Base-by-base conservation (phyloP, 2,797 vertebrate species). In the Artibeus jamaicensis region DNA sequence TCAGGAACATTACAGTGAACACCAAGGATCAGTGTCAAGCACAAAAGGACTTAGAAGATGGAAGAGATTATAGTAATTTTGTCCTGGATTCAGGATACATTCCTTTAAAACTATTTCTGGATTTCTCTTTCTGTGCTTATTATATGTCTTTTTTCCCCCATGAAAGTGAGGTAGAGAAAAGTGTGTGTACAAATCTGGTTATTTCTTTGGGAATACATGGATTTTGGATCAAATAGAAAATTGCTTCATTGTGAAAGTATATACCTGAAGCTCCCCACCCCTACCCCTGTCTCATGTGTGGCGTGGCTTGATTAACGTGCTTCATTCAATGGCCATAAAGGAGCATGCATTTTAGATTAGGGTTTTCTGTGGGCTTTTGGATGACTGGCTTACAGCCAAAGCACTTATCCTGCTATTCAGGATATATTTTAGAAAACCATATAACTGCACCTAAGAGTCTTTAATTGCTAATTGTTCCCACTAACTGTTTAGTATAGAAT, bases 401-500 rank as follows among this genome's bases (percentile, higher is more conserved):
- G 91, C 93, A 98, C 96, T 86, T 91, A 97, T 1, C 39, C 93
- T 81, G 93, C 57, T 83, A 95, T 95, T 96, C 83, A 95, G 96
- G 82, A 95, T 96, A 95, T 78, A 59, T 84, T 77, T 68, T 95
- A 93, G 62, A 95, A 94, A 85, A 97, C 92, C 90, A 91, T 87
- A 94, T 96, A 44, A 98, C 96, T 62, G 71, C 65, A 97, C 22
- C 62, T 84, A 95, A 94, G 90, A 97, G 77, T 83, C 88, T 89
- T 96, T 96, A 95, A 96, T 95, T 93, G 87, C 96, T 97, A 96
- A 95, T 96, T 97, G 96, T 84, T 97, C 96, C 96, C 97, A 97
- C 98, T 77, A 97, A 83, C 39, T 71, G 93, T 55, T 96, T 97
- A 15, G 42, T 86, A 85, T 92, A 96, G 78, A 97, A 48, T 94